phyloP scores from a whole-genome alignment of 2,113 vertebrate genomes.

The Oreochromis aureus region DNA sequence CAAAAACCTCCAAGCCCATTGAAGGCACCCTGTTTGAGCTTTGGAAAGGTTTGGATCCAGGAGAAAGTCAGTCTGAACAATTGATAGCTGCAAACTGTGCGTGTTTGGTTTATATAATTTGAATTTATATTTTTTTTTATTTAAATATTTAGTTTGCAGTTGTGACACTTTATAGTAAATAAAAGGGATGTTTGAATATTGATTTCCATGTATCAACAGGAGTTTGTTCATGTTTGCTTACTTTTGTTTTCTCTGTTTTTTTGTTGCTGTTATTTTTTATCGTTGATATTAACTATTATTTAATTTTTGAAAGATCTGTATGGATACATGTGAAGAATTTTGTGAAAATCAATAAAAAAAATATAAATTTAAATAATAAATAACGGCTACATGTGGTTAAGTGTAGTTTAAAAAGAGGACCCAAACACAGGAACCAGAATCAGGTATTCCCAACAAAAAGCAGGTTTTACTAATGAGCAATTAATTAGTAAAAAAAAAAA shows the following conservation, averaged over 20 bases:
- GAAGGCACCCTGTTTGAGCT: not conserved
- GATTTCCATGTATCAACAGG: not conserved
- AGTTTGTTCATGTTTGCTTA: not conserved
- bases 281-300: not conserved
- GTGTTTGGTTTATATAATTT: not conserved
- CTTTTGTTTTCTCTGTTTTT: not conserved
- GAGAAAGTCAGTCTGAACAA: accelerated
- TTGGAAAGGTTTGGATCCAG: not conserved
- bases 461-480: not conserved
- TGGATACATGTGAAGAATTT: not conserved
- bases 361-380: not conserved
- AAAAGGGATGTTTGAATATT: not conserved
- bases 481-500: too few species aligned
- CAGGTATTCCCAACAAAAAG: not conserved
- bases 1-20: not conserved
- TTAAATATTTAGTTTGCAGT: not conserved
- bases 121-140: not conserved
- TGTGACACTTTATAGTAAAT: not conserved
- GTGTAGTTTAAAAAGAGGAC: not conserved
- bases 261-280: not conserved
- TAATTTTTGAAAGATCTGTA: not conserved
- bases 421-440: not conserved
- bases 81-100: not conserved
- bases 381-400: not conserved
- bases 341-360: not conserved